A percentile compares a stretch with the other conserved stretches of the same genome.
Conservation (phyloP, 2,797 vertebrate species). For the Champsocephalus esox region DNA sequence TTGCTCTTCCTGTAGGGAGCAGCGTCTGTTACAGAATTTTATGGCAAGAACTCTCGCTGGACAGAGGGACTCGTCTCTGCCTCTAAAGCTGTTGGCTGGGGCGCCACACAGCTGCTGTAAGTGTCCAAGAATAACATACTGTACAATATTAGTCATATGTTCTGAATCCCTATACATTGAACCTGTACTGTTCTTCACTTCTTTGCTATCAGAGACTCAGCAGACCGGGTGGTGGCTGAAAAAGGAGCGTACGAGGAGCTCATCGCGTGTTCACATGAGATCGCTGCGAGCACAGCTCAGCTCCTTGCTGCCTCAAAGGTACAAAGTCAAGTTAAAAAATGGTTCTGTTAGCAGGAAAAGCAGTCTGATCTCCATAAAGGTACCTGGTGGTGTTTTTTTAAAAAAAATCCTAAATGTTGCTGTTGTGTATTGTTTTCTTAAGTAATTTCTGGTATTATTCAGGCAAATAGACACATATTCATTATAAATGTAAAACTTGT, state of each 20-base stretch:
- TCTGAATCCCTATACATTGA: background rate
- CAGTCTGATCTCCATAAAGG: background rate
- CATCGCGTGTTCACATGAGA: slow-evolving; percentile 95
- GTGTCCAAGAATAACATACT: slow-evolving; percentile 12
- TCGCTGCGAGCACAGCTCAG: slow-evolving; percentile 96
- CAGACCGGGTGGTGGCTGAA: slow-evolving; percentile 92
- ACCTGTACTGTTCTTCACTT: background rate
- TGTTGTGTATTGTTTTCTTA: no score
- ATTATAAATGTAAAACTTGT: no score
- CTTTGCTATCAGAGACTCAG: slow-evolving; percentile 87
- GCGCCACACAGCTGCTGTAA: slow-evolving; percentile 94
- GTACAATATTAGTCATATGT: slow-evolving; percentile 30
- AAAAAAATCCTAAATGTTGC: no score
- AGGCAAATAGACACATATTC: no score
- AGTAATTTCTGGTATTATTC: no score
- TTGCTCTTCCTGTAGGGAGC: slow-evolving; percentile 84
- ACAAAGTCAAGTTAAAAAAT: slow-evolving; percentile 11
- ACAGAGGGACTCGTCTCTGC: slow-evolving; percentile 97
- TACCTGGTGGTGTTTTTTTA: background rate
- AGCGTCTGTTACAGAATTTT: slow-evolving; percentile 93
- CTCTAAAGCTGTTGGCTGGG: slow-evolving; percentile 98
- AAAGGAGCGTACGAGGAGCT: slow-evolving; percentile 95
- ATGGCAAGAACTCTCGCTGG: slow-evolving; percentile 98
- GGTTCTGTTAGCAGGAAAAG: background rate
- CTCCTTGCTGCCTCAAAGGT: slow-evolving; percentile 98